Evolutionary conservation across 2,888 invertebrate species (phyloP).

Genomic region (Agrypnus murinus): DNA sequence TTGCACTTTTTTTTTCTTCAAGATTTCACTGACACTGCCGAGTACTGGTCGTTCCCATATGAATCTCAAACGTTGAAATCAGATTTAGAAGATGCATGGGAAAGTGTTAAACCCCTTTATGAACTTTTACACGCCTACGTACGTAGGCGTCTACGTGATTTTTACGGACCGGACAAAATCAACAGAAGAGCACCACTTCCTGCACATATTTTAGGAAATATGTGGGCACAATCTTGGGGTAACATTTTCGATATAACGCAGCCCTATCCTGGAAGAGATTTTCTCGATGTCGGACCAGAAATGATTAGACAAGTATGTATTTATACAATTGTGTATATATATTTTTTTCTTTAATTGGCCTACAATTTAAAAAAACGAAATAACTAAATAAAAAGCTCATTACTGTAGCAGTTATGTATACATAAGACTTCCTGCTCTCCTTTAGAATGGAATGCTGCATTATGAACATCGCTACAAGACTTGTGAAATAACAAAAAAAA

Average conservation of each 20-base stretch:
- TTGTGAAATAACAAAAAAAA: too few relatives aligned
- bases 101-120: constrained; percentile 89
- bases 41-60: constrained; percentile 92
- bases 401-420: too few relatives aligned
- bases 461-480: too few relatives aligned
- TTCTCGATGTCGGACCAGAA: constrained; percentile 88
- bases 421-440: too few relatives aligned
- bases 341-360: too few relatives aligned
- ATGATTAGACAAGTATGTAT: constrained; percentile 82
- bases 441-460: too few relatives aligned
- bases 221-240: constrained; percentile 93
- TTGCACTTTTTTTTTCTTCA: constrained; percentile 36
- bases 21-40: constrained; percentile 92
- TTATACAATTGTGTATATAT: too few relatives aligned
- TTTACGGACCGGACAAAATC: constrained; percentile 89
- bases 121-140: constrained; percentile 93
- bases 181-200: constrained; percentile 88
- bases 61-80: constrained; percentile 84
- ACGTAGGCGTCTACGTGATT: constrained; percentile 85
- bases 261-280: constrained; percentile 86
- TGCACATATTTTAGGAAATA: constrained; percentile 90
- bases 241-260: constrained; percentile 87
- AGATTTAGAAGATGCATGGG: constrained; percentile 89
- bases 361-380: too few relatives aligned
- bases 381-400: too few relatives aligned